phyloP scores from a whole-genome alignment of 2,888 invertebrate species.

The Hyposoter didymator region DNA sequence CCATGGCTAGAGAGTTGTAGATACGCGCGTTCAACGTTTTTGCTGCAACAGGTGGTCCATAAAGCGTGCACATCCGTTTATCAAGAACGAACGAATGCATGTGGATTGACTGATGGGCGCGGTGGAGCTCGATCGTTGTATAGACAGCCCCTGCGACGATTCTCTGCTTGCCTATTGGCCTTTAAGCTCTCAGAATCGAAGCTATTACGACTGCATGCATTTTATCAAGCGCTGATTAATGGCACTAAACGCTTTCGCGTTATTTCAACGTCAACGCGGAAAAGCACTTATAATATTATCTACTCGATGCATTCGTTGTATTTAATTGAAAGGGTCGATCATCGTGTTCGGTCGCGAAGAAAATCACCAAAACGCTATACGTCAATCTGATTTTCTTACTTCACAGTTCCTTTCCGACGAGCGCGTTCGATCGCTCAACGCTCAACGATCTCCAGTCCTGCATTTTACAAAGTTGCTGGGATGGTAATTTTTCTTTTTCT shows the following conservation, averaged over 20 bases:
- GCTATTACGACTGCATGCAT: constrained; percentile 43
- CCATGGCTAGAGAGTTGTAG: constrained; percentile 69
- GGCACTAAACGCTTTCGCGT: background rate
- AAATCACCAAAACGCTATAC: background rate
- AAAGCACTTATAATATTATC: background rate
- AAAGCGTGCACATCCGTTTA: constrained; percentile 84
- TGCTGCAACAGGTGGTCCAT: constrained; percentile 83
- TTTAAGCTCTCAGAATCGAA: constrained; percentile 65
- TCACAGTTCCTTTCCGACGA: background rate
- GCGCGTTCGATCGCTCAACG: too few relatives aligned
- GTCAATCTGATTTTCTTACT: background rate
- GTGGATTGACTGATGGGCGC: constrained; percentile 84
- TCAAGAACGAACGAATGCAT: constrained; percentile 84
- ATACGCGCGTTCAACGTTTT: constrained; percentile 79
- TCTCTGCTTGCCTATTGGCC: constrained; percentile 49
- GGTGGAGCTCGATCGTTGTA: constrained; percentile 79
- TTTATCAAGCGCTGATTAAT: constrained; percentile 37
- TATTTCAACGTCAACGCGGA: background rate
- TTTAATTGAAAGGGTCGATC: too few relatives aligned
- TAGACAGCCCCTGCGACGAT: constrained; percentile 56
- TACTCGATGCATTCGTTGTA: background rate
- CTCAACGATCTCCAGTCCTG: background rate
- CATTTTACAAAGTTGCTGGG: background rate
- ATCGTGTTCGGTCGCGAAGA: background rate
- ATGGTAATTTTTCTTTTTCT: background rate